phyloP scores from a whole-genome alignment of 2,113 vertebrate species.

The Salvelinus sp. region DNA sequence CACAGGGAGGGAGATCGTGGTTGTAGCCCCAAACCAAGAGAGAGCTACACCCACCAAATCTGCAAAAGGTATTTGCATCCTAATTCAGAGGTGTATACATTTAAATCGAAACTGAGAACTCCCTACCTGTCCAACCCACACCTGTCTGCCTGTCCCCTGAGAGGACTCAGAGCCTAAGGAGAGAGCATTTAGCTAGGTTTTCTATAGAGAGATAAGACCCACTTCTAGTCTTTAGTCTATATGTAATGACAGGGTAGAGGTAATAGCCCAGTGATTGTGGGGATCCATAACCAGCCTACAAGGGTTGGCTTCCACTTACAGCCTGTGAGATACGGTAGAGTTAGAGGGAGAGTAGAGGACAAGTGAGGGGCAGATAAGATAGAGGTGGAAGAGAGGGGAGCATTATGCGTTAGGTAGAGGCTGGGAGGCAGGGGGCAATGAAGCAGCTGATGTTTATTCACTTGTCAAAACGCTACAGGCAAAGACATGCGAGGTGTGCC shows the following conservation, averaged over 20 bases:
- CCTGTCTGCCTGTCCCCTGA: neutral
- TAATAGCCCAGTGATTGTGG: too few relatives aligned
- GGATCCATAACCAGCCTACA: too few relatives aligned
- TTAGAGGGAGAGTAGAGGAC: neutral
- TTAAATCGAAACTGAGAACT: neutral
- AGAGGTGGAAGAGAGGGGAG: neutral
- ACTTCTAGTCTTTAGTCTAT: too few relatives aligned
- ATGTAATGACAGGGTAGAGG: too few relatives aligned
- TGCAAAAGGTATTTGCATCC: neutral
- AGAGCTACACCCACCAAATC: too few relatives aligned
- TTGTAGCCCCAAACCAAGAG: too few relatives aligned
- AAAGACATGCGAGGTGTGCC: neutral
- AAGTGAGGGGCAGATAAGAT: neutral
- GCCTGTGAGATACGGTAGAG: too few relatives aligned
- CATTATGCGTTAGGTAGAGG: neutral
- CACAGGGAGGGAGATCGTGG: too few relatives aligned
- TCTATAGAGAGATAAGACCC: too few relatives aligned
- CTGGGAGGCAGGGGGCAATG: neutral
- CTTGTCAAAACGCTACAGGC: constrained; percentile 5
- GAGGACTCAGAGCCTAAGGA: too few relatives aligned
- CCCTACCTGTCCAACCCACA: constrained; percentile 16
- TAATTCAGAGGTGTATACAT: neutral
- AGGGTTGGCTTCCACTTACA: too few relatives aligned
- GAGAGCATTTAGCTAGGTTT: too few relatives aligned
- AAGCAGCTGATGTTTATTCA: constrained; percentile 20